A percentile compares a stretch with the other conserved stretches of the same genome.
phyloP scores from a whole-genome alignment of 1,140 invertebrate genomes.

The Psix sp. region DNA sequence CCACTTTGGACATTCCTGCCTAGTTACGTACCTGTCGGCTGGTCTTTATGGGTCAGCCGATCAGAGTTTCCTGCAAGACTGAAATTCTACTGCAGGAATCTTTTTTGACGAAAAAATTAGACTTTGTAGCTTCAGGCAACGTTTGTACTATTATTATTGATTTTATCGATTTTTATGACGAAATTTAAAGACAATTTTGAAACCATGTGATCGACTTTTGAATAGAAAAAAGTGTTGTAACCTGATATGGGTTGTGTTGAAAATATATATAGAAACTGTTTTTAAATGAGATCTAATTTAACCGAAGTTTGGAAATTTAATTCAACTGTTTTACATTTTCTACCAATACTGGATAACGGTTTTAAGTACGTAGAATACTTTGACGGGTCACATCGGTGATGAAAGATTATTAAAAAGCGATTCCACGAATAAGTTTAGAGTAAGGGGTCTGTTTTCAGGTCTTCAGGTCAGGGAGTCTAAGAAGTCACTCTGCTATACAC shows the following conservation, averaged over 20 bases:
- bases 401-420: background rate
- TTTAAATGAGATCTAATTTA: conserved; percentile 1
- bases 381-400: background rate
- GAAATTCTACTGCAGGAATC: conserved; percentile 23
- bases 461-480: conserved; percentile 64
- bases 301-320: too few relatives aligned
- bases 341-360: too few relatives aligned
- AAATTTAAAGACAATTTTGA: too few relatives aligned
- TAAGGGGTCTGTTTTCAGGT: conserved; percentile 55
- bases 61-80: conserved; percentile 24
- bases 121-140: background rate
- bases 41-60: conserved; percentile 67
- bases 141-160: background rate
- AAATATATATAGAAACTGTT: background rate
- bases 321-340: too few relatives aligned
- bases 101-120: background rate
- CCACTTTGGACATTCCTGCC: conserved; percentile 54
- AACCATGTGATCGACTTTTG: too few relatives aligned
- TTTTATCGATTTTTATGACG: background rate
- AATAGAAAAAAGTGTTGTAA: too few relatives aligned
- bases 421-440: conserved; percentile 28
- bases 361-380: too few relatives aligned
- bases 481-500: conserved; percentile 42
- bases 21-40: conserved; percentile 55
- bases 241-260: background rate